Percentiles rank a stretch among this genome's conserved stretches.
phyloP scores from a whole-genome alignment of 2,113 vertebrate species.

The Notothenia rossii region DNA sequence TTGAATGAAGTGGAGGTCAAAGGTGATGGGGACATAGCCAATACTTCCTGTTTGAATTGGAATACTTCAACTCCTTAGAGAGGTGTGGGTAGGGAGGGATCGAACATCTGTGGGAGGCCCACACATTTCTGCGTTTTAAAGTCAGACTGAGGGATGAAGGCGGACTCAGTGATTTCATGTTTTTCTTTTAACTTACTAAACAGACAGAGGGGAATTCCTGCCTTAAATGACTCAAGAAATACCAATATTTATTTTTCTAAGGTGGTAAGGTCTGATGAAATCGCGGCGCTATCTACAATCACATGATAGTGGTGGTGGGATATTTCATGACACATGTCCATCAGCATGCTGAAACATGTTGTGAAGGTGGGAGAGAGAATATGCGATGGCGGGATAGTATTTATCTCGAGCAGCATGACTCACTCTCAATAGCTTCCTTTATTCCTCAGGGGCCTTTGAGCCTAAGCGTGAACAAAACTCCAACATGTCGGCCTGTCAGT shows the following conservation, averaged over 20 bases:
- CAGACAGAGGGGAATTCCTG: not conserved
- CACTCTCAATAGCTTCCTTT: constrained; percentile 33
- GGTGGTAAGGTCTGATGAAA: not conserved
- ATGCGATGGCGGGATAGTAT: constrained; percentile 13
- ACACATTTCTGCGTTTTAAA: constrained; percentile 48
- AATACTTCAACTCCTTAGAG: constrained; percentile 77
- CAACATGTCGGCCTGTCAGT: not conserved
- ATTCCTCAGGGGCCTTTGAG: constrained; percentile 23
- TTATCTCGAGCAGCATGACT: constrained; percentile 55
- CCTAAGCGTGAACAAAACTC: not conserved
- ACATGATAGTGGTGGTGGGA: not conserved
- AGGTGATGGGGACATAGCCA: constrained; percentile 45
- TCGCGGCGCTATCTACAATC: not conserved
- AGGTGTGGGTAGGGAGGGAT: constrained; percentile 56
- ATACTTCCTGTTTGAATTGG: constrained; percentile 60
- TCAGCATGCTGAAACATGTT: constrained; percentile 55
- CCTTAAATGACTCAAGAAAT: not conserved
- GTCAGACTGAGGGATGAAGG: not conserved
- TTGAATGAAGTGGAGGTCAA: constrained; percentile 55
- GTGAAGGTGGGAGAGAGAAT: constrained; percentile 33
- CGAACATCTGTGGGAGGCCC: constrained; percentile 43
- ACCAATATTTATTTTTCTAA: not conserved
- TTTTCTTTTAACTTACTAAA: not conserved
- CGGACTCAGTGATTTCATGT: not conserved
- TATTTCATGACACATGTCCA: constrained; percentile 27